Conservation (phyloP, 53 echinoderm and acorn worm species). For the Temnopleurus reevesii region DNA sequence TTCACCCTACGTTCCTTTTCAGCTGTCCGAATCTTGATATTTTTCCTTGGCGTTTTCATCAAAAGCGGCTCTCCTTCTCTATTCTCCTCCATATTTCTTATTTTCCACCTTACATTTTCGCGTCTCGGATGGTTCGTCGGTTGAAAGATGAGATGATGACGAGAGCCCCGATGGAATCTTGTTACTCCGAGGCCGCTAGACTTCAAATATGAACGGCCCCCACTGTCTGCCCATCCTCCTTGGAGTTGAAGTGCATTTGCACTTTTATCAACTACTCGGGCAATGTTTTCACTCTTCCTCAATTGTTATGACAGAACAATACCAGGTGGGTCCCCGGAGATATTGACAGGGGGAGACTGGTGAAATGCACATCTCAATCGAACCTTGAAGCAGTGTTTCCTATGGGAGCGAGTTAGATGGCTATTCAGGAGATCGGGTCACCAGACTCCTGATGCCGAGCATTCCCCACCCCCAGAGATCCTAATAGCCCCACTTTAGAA, state of each 20-base stretch:
- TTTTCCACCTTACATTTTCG: slow-evolving; percentile 5
- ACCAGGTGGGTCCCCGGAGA: slow-evolving; percentile 43
- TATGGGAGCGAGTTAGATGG: background rate
- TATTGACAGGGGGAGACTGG: slow-evolving; percentile 3
- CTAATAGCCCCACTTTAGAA: no score
- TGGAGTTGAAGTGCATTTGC: slow-evolving; percentile 40
- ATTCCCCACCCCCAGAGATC: background rate
- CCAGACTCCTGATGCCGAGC: background rate
- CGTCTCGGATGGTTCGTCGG: slow-evolving; percentile 12
- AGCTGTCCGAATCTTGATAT: slow-evolving; percentile 58
- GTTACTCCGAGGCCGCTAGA: slow-evolving; percentile 71
- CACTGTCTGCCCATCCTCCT: slow-evolving; percentile 13
- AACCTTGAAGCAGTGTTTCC: background rate
- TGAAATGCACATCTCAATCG: background rate
- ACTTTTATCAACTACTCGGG: slow-evolving; percentile 51
- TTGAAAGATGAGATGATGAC: slow-evolving; percentile 53
- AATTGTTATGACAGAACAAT: slow-evolving; percentile 33
- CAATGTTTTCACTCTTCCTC: slow-evolving; percentile 58
- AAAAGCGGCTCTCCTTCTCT: slow-evolving; percentile 5
- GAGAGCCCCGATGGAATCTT: slow-evolving; percentile 69
- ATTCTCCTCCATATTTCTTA: slow-evolving; percentile 32
- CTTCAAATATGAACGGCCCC: slow-evolving; percentile 42
- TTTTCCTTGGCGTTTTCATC: slow-evolving; percentile 30
- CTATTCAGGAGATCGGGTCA: background rate
- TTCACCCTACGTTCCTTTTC: slow-evolving; percentile 57